Base-by-base conservation (phyloP, 2,888 invertebrate genomes). In the Ectemnius continuus region DNA sequence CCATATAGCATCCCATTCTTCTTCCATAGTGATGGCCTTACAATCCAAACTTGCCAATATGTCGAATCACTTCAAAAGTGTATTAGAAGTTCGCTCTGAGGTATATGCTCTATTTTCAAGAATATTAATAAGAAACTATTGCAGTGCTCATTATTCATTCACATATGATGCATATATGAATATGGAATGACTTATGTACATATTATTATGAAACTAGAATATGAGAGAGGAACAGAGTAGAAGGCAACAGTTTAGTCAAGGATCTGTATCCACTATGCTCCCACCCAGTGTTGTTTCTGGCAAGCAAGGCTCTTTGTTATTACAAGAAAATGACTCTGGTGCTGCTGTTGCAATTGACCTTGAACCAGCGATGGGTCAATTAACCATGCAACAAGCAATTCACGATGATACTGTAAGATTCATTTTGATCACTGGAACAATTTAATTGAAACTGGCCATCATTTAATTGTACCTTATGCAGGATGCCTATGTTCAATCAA, bases 61-160 rank as follows among this genome's bases (percentile, higher is more conserved):
- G 97, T 99, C 99, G 61, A 98, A 97, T 79, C 97, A 98, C 88
- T 99, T 99, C 91, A 99, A 99, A 92, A 97, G 96, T 92, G 98
- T 99, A 61, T 93, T 99, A 70, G 99, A 99, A 94, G 97, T 99
- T 20, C 93, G 99, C 86, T 99, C 99, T 16, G 98, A 99, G 94
- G 94, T 94, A 86, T 78, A 81, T 83, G 26, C 23, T 8, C 14
- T 4, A 23, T 45, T 8, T 20, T 67, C 52, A 23, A 23, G 23
- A 23, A 23, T 23, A 23, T 11, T 1, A 56, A 26, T 20, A 16
- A 3, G 16, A 0, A 23, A n/a, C 18, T 23, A 23, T 36, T 8
- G n/a, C 52, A 11, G 52, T 16, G 52, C 52, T 14, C 5, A 36
- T 11, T 36, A 36, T 36, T 36, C 5, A 8, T 11, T 11, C 2